These are phyloP conservation scores for Coptodon bakossiorum DNA, from an alignment of 2,113 vertebrate genomes.

Conservation along the genomic window DNA sequence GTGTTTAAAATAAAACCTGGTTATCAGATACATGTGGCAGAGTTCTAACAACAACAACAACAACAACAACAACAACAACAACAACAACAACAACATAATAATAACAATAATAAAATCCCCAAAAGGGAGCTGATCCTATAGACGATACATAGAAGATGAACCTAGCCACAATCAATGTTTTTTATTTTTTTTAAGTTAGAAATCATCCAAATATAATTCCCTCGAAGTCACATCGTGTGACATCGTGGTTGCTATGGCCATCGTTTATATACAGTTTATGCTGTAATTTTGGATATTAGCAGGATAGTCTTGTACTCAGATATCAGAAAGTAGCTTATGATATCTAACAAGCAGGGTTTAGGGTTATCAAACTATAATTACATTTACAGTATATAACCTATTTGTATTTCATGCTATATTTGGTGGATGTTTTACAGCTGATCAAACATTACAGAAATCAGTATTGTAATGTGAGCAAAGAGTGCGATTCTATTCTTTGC, in stretches of 20 bases:
- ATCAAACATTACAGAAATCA: neutral
- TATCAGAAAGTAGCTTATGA: neutral
- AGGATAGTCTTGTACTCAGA: rapidly evolving
- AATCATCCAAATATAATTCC: neutral
- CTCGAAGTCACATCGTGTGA: neutral
- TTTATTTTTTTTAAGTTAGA: neutral
- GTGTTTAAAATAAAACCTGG: neutral
- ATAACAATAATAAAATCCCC: neutral
- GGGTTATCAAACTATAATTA: neutral
- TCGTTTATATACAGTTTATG: neutral
- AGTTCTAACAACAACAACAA: neutral
- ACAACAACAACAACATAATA: neutral
- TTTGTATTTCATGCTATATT: neutral
- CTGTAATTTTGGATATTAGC: neutral
- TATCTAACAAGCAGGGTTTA: neutral
- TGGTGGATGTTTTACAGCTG: neutral
- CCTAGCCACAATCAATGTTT: neutral
- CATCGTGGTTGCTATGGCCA: rapidly evolving
- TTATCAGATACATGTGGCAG: neutral
- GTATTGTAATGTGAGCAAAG: neutral
- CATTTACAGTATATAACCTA: neutral
- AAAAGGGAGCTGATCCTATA: neutral
- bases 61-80: neutral
- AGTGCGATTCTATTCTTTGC: neutral
- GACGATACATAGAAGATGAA: neutral